Base-by-base conservation (phyloP, 2,797 vertebrate genomes). In the Neopelma chrysocephalum region DNA sequence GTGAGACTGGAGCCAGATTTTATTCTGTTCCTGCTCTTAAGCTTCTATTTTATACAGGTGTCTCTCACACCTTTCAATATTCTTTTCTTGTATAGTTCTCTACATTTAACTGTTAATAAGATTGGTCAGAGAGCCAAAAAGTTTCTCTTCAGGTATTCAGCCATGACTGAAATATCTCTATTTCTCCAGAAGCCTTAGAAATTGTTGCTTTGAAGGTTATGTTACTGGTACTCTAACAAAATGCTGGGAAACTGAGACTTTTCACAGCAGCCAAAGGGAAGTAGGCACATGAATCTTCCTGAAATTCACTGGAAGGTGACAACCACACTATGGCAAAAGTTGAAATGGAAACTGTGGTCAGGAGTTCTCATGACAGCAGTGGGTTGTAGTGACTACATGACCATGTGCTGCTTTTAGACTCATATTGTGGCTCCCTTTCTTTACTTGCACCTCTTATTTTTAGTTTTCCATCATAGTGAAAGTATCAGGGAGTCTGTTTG, bases 251-350 rank as follows among this genome's bases (percentile, higher is more conserved):
- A 93, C 60, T 3, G 48, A 60, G 82, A 92, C 15, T 77, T 82
- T 91, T 91, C 27, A 48, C 71, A 87, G 43, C 51, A 77, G 71
- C 43, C 78, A 71, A 68, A 87, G 87, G 40, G 71, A 94, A 79
- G 62, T 3, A 89, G 45, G n/a, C 1, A 2, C 47, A 40, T 54
- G 23, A 82, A 72, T 77, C 25, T 57, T 92, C 83, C 73, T 51
- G 66, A 93, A 89, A 93, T 93, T 93, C 78, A 34, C 62, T 77
- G 56, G 48, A 92, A 93, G 42, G 61, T 85, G 87, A 71, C 65
- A 90, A 57, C 42, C n/a, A 45, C 48, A 27, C 32, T 48, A 18
- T 5, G 92, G 71, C 56, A 80, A 70, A 92, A 91, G 64, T 81
- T 73, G 47, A 80, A 91, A 83, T 27, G 34, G 48, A 88, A 89